Conservation (phyloP, 2,113 vertebrate species). For the Tyto alba region DNA sequence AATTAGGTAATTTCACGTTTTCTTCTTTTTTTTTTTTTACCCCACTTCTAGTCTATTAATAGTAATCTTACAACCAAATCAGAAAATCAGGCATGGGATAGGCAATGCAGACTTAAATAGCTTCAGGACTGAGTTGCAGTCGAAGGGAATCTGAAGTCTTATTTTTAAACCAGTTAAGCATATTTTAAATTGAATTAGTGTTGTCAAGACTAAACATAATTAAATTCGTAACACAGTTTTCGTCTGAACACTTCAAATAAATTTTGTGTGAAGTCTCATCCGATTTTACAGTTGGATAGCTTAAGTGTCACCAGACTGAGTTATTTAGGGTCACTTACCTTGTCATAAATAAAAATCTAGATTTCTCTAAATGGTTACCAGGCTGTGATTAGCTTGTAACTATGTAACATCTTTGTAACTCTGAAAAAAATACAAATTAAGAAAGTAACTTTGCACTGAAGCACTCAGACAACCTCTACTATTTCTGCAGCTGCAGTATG, state of each 20-base stretch:
- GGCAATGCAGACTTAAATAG: background rate
- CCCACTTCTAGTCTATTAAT: background rate
- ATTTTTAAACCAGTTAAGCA: constrained; percentile 21
- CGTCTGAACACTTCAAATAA: background rate
- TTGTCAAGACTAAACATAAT: background rate
- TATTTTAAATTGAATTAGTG: constrained; percentile 4
- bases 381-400: background rate
- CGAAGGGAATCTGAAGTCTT: background rate
- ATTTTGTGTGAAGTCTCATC: background rate
- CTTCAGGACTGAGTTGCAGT: background rate
- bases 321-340: background rate
- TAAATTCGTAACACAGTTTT: background rate
- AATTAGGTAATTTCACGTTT: background rate
- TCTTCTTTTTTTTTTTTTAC: background rate
- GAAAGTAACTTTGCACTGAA: background rate
- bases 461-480: background rate
- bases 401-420: background rate
- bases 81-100: background rate
- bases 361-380: background rate
- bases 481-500: background rate
- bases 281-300: background rate
- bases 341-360: background rate
- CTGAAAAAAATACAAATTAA: background rate
- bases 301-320: background rate
- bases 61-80: background rate